These are phyloP conservation scores for Apamea crenata DNA, from an alignment of 2,888 invertebrate species.

Conservation along the genomic window DNA sequence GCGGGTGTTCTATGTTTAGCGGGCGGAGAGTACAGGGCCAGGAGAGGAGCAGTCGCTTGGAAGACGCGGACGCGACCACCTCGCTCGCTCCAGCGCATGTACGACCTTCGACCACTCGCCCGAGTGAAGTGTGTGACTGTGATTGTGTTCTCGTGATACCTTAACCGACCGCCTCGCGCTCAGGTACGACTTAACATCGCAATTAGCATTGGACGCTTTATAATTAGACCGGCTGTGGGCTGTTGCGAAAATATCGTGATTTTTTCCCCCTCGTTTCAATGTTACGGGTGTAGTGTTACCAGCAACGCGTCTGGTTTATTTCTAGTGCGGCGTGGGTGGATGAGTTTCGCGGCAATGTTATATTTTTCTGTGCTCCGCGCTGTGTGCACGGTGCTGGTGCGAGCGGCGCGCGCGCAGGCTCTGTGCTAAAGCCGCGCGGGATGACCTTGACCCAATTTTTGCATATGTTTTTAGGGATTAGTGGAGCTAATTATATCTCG, in stretches of 20 bases:
- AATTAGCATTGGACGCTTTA: constrained; percentile 70
- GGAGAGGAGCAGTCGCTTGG: constrained; percentile 85
- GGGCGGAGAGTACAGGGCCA: constrained; percentile 74
- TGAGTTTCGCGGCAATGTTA: constrained; percentile 73
- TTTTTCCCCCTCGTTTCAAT: constrained; percentile 77
- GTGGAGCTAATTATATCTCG: constrained; percentile 53
- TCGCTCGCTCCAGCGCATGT: constrained; percentile 85
- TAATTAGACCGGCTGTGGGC: constrained; percentile 71
- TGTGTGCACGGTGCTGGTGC: constrained; percentile 67
- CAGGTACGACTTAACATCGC: constrained; percentile 72
- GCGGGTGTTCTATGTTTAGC: constrained; percentile 84
- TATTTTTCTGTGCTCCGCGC: constrained; percentile 72
- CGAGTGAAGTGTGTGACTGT: constrained; percentile 89
- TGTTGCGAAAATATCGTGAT: constrained; percentile 74
- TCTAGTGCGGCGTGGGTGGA: constrained; percentile 84
- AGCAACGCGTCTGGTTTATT: constrained; percentile 86
- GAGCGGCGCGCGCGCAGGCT: constrained; percentile 62
- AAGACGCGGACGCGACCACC: constrained; percentile 88
- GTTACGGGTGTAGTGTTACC: constrained; percentile 88
- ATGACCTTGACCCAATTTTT: constrained; percentile 87
- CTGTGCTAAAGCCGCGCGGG: constrained; percentile 65
- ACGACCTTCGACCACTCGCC: constrained; percentile 87
- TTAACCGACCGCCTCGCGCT: constrained; percentile 70
- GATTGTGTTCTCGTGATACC: constrained; percentile 83
- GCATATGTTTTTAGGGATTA: constrained; percentile 66